phyloP scores from a whole-genome alignment of 2,888 invertebrate species.

The Boloria euphrosyne region DNA sequence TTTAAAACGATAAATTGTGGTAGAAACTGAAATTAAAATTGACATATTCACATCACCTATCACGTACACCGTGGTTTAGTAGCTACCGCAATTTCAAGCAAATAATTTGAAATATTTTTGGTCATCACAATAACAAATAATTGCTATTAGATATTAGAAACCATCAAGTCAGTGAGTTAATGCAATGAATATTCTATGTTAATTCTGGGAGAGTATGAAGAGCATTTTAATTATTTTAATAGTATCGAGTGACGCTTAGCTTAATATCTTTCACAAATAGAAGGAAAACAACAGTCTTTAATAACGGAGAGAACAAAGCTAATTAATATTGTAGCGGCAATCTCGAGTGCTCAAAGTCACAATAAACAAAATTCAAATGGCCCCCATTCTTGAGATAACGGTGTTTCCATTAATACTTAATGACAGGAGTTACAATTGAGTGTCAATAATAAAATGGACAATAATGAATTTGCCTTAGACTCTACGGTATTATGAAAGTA shows the following conservation, averaged over 20 bases:
- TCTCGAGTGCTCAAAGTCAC: conserved; percentile 22
- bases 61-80: too few species aligned
- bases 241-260: conserved; percentile 3
- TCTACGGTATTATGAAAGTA: background rate
- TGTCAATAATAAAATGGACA: conserved; percentile 25
- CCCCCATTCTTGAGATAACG: conserved; percentile 12
- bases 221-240: conserved; percentile 8
- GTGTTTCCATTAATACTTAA: conserved; percentile 21
- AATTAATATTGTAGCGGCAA: conserved; percentile 28
- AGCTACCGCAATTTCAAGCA: too few species aligned
- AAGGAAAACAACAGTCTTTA: conserved; percentile 13
- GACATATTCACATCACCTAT: too few species aligned
- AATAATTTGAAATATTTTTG: too few species aligned
- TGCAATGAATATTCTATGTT: too few species aligned
- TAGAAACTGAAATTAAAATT: too few species aligned
- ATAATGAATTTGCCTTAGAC: conserved; percentile 5
- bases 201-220: background rate
- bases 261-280: conserved; percentile 18
- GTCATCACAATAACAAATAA: too few species aligned
- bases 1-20: too few species aligned
- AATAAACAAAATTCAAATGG: conserved; percentile 27
- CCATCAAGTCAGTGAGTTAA: too few species aligned
- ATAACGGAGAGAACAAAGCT: conserved; percentile 16
- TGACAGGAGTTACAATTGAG: conserved; percentile 21
- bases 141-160: too few species aligned